phyloP scores from a whole-genome alignment of 2,797 vertebrate species.

The Channa striata region DNA sequence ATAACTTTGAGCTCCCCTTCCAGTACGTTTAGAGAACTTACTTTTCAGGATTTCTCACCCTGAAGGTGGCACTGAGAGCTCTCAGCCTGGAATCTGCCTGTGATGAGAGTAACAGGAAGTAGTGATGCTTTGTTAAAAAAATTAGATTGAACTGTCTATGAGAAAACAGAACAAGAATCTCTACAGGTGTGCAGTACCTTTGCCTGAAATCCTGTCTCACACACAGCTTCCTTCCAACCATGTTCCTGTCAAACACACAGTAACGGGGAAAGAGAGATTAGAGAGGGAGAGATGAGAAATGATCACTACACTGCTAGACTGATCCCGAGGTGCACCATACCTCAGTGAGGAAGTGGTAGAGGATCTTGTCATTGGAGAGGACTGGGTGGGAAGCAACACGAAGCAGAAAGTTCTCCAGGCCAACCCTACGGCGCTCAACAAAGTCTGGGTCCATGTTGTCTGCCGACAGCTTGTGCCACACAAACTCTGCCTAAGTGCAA shows the following conservation, averaged over 20 bases:
- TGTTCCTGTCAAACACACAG: constrained; percentile 85
- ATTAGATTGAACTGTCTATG: neutral
- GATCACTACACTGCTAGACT: neutral
- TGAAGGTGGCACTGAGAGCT: constrained; percentile 96
- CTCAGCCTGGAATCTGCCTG: constrained; percentile 96
- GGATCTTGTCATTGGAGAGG: constrained; percentile 92
- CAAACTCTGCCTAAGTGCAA: constrained; percentile 91
- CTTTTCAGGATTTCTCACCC: constrained; percentile 97
- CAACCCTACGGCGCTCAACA: constrained; percentile 93
- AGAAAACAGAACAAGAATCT: neutral
- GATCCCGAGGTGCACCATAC: constrained; percentile 61
- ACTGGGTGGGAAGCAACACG: constrained; percentile 92
- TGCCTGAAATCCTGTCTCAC: constrained; percentile 94
- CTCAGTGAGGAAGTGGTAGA: constrained; percentile 93
- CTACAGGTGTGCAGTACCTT: constrained; percentile 84
- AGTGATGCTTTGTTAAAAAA: neutral
- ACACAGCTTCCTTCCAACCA: constrained; percentile 94
- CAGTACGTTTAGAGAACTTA: constrained; percentile 80
- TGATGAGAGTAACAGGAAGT: neutral
- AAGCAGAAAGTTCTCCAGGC: constrained; percentile 95
- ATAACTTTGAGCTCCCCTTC: neutral
- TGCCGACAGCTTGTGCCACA: constrained; percentile 97
- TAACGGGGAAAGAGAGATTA: neutral
- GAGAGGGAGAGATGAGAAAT: neutral
- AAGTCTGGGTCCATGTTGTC: constrained; percentile 99